Evolutionary conservation across 2,113 vertebrate genomes (phyloP).

Genomic region (Grus americana): DNA sequence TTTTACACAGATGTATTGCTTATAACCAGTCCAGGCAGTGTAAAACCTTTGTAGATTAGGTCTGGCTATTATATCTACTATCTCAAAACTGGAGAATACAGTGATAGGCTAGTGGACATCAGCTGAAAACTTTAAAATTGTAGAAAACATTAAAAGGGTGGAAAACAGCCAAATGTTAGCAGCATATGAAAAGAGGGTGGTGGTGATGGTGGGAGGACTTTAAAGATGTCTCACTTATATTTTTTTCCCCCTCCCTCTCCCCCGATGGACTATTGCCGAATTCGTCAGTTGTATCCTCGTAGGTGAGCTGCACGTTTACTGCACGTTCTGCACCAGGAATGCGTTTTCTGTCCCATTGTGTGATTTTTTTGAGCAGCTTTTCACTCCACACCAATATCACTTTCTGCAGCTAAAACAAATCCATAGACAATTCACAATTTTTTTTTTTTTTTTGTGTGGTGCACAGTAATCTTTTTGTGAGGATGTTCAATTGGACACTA

Average conservation of each 20-base stretch:
- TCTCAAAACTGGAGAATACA: background rate
- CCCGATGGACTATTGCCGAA: slow-evolving; percentile 78
- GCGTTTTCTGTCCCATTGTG: slow-evolving; percentile 79
- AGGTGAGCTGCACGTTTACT: slow-evolving; percentile 85
- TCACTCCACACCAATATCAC: slow-evolving; percentile 79
- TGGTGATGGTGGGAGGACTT: slow-evolving; percentile 47
- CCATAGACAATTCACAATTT: slow-evolving; percentile 69
- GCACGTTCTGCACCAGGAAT: slow-evolving; percentile 84
- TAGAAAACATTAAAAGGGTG: slow-evolving; percentile 5
- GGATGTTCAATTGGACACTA: slow-evolving; percentile 32
- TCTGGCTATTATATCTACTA: background rate
- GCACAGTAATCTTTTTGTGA: slow-evolving; percentile 44
- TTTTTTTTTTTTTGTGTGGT: slow-evolving; percentile 27
- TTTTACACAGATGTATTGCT: background rate
- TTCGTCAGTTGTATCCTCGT: slow-evolving; percentile 73
- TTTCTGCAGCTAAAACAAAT: slow-evolving; percentile 73
- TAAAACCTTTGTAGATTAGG: background rate
- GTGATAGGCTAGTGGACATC: background rate
- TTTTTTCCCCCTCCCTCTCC: slow-evolving; percentile 74
- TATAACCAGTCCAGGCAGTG: background rate
- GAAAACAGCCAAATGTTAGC: background rate
- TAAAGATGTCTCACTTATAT: slow-evolving; percentile 73
- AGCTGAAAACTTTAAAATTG: background rate
- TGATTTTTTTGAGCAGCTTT: slow-evolving; percentile 78
- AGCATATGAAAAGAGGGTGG: slow-evolving; percentile 51